These are phyloP conservation scores for Danaus chrysippus DNA, from an alignment of 2,888 invertebrate species.

Conservation along the genomic window DNA sequence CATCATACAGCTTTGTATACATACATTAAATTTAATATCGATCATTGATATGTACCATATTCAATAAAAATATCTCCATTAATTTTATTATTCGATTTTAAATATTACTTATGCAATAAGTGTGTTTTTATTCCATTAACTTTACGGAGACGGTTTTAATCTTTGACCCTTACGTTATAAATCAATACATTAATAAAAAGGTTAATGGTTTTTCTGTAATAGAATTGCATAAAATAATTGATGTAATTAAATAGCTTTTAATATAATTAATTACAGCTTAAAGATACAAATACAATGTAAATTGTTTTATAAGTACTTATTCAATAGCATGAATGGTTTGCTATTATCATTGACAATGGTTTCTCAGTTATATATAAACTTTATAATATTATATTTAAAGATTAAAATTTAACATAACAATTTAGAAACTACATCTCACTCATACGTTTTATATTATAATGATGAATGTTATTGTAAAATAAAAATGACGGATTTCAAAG, in stretches of 20 bases:
- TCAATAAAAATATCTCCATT: too few relatives aligned
- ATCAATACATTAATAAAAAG: background rate
- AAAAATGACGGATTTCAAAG: slow-evolving; percentile 11
- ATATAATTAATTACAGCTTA: background rate
- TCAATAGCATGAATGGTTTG: background rate
- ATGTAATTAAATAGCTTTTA: background rate
- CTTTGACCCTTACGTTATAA: background rate
- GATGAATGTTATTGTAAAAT: background rate
- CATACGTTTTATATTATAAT: too few relatives aligned
- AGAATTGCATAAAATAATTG: background rate
- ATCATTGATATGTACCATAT: background rate
- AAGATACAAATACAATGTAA: background rate
- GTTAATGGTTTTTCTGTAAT: background rate
- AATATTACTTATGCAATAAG: too few relatives aligned
- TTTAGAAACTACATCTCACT: too few relatives aligned
- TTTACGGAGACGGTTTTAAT: too few relatives aligned
- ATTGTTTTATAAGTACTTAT: background rate
- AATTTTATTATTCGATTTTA: too few relatives aligned
- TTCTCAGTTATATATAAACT: too few relatives aligned
- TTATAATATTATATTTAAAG: too few relatives aligned
- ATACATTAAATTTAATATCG: background rate
- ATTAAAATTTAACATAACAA: too few relatives aligned
- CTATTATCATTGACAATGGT: too few relatives aligned
- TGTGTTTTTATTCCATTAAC: too few relatives aligned
- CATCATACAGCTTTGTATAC: background rate